phyloP scores from a whole-genome alignment of 2,888 invertebrate species.

The Tenthredo distinguenda region DNA sequence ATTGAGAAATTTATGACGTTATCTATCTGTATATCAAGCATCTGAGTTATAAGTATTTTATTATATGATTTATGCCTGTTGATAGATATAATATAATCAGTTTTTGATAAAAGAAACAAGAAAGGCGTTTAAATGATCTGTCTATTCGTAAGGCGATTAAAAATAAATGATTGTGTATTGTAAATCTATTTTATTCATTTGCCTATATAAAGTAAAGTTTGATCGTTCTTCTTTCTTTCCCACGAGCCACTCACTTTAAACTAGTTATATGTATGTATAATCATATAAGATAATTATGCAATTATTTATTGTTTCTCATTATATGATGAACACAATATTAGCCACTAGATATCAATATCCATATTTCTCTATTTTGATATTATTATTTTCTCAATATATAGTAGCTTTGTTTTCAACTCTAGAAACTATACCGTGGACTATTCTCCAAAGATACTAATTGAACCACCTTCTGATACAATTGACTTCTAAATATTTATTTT shows the following conservation, averaged over 20 bases:
- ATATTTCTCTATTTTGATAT: neutral
- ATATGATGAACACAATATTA: constrained; percentile 30
- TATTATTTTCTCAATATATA: neutral
- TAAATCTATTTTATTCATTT: constrained; percentile 12
- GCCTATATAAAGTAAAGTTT: neutral
- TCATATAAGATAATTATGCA: constrained; percentile 19
- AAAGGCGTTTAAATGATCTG: neutral
- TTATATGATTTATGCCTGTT: neutral
- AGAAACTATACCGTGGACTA: neutral
- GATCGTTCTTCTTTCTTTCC: neutral
- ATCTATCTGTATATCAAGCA: constrained; percentile 14
- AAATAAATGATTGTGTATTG: neutral
- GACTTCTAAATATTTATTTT: constrained; percentile 3
- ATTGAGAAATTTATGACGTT: neutral
- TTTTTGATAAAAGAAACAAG: neutral
- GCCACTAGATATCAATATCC: neutral
- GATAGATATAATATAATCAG: neutral
- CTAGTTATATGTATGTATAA: neutral
- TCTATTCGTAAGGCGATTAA: neutral
- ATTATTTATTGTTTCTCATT: constrained; percentile 33
- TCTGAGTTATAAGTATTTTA: constrained; percentile 4
- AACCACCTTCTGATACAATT: constrained; percentile 10
- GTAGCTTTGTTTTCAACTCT: neutral
- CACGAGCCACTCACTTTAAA: constrained; percentile 1
- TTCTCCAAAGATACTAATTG: neutral